Evolutionary conservation across 2,888 invertebrate species (phyloP), one percentile per base, ranked within the genome.

Genomic region (Polymixis lichenea): DNA sequence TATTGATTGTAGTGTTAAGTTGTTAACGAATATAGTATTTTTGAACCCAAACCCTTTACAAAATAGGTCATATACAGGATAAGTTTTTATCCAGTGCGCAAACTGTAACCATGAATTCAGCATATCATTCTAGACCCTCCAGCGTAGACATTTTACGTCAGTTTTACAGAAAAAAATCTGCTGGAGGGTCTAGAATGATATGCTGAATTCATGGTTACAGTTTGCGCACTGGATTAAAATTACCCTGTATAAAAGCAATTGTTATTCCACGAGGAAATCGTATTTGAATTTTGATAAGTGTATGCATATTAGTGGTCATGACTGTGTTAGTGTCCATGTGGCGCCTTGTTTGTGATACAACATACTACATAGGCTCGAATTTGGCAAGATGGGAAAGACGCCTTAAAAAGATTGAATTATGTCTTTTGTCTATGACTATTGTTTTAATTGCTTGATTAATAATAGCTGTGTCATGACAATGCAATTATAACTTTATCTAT

Each of bases 321-420:
- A 38, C 19, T 56, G 32, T 32, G 81, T 77, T 65, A 75, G 61
- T 61, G 78, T 53, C 84, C 74, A 71, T 79, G 55, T 60, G 82
- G 61, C 80, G 78, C 80, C 79, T n/a, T 55, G 25, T 82, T 32
- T 60, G 64, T 70, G 8, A 4, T 8, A 55, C 61, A 49, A 62
- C 32, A 4, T 8, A 55, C 61, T 43, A 62, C 32, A 84, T 17
- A 3, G 28, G 0, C 67, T 17, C 11, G 19, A 61, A 25, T 71
- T 80, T 73, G 60, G 66, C 55, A 62, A 56, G 51, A 78, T 69
- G 68, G 49, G 9, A 9, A 13, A 13, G 51, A 25, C 28, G 25
- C 68, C 78, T 69, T 51, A 56, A 22, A 71, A 49, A 67, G 56
- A 56, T 38, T 43, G 28, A 58, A 32, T 70, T 58, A 62, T 67